Evolutionary conservation across 2,888 invertebrate genomes (phyloP).

Genomic region (Nomada ferruginata): DNA sequence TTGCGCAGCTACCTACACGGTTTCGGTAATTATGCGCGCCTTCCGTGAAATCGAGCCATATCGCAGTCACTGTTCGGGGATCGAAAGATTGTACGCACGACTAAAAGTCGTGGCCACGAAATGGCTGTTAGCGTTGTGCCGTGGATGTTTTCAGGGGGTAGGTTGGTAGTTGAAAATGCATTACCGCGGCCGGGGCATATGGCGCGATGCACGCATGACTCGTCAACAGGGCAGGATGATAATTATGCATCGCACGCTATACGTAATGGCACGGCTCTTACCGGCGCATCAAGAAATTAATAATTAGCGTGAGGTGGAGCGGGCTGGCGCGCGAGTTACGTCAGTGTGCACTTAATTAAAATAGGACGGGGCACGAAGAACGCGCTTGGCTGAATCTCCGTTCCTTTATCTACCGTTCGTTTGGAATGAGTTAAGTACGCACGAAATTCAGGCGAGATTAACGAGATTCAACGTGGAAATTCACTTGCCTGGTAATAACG

Average conservation of each 20-base stretch:
- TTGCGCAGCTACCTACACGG: neutral
- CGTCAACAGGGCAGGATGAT: slow-evolving; percentile 80
- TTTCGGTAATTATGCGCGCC: slow-evolving; percentile 59
- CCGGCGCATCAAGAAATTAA: slow-evolving; percentile 83
- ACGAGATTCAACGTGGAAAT: slow-evolving; percentile 32
- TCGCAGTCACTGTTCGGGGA: slow-evolving; percentile 42
- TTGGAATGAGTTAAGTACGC: slow-evolving; percentile 36
- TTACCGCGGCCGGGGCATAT: slow-evolving; percentile 80
- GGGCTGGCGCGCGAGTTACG: slow-evolving; percentile 62
- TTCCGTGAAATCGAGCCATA: slow-evolving; percentile 59
- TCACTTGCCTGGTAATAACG: neutral
- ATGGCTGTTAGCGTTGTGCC: slow-evolving; percentile 16
- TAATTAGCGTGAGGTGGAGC: slow-evolving; percentile 80
- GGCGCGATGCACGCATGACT: slow-evolving; percentile 83
- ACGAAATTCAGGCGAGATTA: slow-evolving; percentile 40
- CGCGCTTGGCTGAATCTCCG: slow-evolving; percentile 37
- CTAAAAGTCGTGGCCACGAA: slow-evolving; percentile 54
- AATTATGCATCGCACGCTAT: slow-evolving; percentile 84
- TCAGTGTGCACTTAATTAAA: slow-evolving; percentile 79
- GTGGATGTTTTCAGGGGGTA: slow-evolving; percentile 55
- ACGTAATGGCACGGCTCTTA: slow-evolving; percentile 81
- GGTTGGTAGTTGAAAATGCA: slow-evolving; percentile 80
- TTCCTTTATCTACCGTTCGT: slow-evolving; percentile 21
- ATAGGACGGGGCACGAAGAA: slow-evolving; percentile 64
- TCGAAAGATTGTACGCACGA: slow-evolving; percentile 59